Percentiles rank a stretch among this genome's conserved stretches.
These are phyloP conservation scores for Acipenser transmontanus DNA, from an alignment of 2,797 vertebrate species.

Conservation along the genomic window DNA sequence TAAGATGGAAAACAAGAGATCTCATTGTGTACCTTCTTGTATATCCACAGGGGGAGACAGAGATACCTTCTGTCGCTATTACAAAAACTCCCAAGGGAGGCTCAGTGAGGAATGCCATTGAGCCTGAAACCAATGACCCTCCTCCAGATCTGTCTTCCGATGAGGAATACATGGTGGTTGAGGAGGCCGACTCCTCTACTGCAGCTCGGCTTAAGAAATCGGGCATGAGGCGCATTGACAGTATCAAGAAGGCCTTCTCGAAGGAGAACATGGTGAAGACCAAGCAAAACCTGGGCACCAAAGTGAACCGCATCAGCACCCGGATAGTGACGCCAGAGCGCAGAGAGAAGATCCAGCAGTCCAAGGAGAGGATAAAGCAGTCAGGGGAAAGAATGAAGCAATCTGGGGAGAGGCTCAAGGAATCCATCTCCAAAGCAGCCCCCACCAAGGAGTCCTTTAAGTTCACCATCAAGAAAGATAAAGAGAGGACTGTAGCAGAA, in stretches of 20 bases:
- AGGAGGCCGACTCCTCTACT: constrained; percentile 69
- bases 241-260: constrained; percentile 89
- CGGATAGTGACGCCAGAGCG: constrained; percentile 86
- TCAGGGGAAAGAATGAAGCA: constrained; percentile 72
- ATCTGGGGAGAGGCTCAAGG: constrained; percentile 80
- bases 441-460: constrained; percentile 80
- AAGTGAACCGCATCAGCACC: constrained; percentile 80
- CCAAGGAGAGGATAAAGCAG: constrained; percentile 31
- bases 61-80: constrained; percentile 63
- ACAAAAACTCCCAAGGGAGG: constrained; percentile 58
- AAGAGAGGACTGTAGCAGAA: constrained; percentile 69
- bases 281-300: constrained; percentile 80
- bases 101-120: constrained; percentile 50
- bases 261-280: constrained; percentile 88
- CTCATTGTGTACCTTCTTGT: constrained; percentile 15
- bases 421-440: constrained; percentile 82
- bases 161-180: constrained; percentile 83
- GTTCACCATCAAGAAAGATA: constrained; percentile 71
- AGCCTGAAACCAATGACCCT: constrained; percentile 68
- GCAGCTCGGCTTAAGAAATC: constrained; percentile 77
- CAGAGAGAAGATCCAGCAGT: constrained; percentile 83
- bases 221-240: constrained; percentile 77
- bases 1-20: background rate
- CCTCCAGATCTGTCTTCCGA: constrained; percentile 84
- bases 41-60: constrained; percentile 70